Base-by-base conservation (phyloP, 2,888 invertebrate species). In the Hoplodrina ambigua region DNA sequence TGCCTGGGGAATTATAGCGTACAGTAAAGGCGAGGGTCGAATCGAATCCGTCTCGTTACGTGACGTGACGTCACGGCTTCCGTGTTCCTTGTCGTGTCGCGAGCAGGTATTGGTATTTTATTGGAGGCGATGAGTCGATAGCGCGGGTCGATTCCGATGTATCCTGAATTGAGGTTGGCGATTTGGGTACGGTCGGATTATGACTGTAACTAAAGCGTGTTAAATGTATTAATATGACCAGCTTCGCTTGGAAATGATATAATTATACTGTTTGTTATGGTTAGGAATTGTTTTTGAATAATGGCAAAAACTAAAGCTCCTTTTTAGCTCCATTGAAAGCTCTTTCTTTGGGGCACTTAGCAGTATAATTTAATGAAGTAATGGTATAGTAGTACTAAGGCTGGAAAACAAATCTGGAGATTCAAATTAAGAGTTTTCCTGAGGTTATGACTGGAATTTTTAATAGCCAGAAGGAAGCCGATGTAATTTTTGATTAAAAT, bases 21-120 rank as follows among this genome's bases (percentile, higher is more conserved):
- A 80, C 69, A 25, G 52, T 59, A 63, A 54, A 64, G 56, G 78
- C 49, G 64, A 68, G 78, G 78, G 68, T 70, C 64, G 75, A 75
- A 78, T 81, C 72, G 81, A 81, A 81, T 75, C 55, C 69, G 66
- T 46, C 46, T 46, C 46, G 44, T 55, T 72, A 64, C 60, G 75
- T 78, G 75, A 78, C 75, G 70, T 79, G 79, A 77, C 75, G 70
- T 61, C 66, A 71, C 58, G 53, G 69, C 68, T 78, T 77, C 80
- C 81, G 75, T 72, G 78, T 68, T 71, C 69, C 58, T 59, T 77
- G 65, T 80, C 75, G 70, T 79, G 72, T 83, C 74, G 75, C 57
- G 73, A 75, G 63, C 81, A 81, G 75, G 84, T 78, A 84, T 81
- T 72, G 82, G 68, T 69, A 75, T 85, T 85, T 85, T 85, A 85